Base-by-base conservation (phyloP, 2,797 vertebrate species). In the Malacoraja senta region DNA sequence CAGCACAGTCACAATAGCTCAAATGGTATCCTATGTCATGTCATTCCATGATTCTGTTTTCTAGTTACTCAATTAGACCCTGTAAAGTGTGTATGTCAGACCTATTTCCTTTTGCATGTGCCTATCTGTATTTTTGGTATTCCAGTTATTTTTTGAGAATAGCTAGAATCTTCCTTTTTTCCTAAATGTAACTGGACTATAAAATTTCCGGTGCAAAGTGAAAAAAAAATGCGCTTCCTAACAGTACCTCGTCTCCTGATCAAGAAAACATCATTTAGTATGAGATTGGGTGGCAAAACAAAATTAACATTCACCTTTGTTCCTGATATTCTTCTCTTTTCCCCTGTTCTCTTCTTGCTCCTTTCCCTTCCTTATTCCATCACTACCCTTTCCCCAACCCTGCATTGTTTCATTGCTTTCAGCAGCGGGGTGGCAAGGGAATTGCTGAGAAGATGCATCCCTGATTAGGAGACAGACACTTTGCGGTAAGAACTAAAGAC, bases 401-500 rank as follows among this genome's bases (percentile, higher is more conserved):
- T 88, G 61, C 7, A 88, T 32, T 88, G n/a, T 88, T 88, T 88
- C 84, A 88, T 88, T 88, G 63, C 84, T 88, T 88, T 88, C 84
- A 88, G 84, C 84, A 88, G 84, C 84, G 63, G 65, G 84, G 84
- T 88, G 84, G 84, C 84, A 88, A 88, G 84, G 84, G 84, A 88
- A 88, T 88, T 88, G 84, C 84, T 88, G 84, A 88, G 84, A 88
- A 88, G 84, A 88, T 88, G 84, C 84, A 88, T 88, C 84, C 84
- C 84, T 88, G 84, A 88, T 88, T 88, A 88, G 84, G 84, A 88
- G 84, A 68, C 84, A 88, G 63, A 63, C 84, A 88, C 63, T 88
- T 19, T 88, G 84, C 84, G 84, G 84, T 88, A 88, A 88, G 84
- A 88, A 68, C 68, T 88, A 88, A 88, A 88, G 84, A 88, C 21